A percentile compares a stretch with the other conserved stretches of the same genome.
Evolutionary conservation across 2,797 vertebrate species (phyloP).

Genomic region (Ptychadena robeensis): DNA sequence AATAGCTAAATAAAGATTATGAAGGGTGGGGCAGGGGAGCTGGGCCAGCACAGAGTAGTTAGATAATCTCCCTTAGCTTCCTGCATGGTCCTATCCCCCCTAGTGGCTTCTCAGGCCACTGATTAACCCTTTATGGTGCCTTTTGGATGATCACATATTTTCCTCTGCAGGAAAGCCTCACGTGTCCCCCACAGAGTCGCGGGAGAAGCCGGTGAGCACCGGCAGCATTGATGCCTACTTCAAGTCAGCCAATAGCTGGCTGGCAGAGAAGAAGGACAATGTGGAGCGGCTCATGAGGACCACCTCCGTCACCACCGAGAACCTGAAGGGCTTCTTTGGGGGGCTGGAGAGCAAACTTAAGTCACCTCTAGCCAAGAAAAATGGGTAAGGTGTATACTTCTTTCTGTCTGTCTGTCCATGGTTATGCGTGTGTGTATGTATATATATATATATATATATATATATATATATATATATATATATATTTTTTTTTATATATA

Average conservation of each 20-base stretch:
- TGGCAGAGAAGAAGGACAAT: slow-evolving; percentile 89
- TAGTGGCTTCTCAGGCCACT: too few relatives aligned
- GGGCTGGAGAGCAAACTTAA: slow-evolving; percentile 92
- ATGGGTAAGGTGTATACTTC: slow-evolving; percentile 80
- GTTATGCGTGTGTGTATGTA: too few relatives aligned
- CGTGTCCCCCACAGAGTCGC: slow-evolving; percentile 79
- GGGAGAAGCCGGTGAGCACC: slow-evolving; percentile 78
- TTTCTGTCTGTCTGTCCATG: too few relatives aligned
- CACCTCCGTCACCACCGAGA: slow-evolving; percentile 83
- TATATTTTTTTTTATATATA: too few relatives aligned
- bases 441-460: too few relatives aligned
- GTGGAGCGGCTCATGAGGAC: slow-evolving; percentile 90
- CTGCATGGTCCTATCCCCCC: too few relatives aligned
- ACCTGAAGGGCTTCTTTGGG: slow-evolving; percentile 89
- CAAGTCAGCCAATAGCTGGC: slow-evolving; percentile 91
- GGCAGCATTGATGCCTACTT: slow-evolving; percentile 86
- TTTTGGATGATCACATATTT: not conserved
- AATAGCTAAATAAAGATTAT: too few relatives aligned
- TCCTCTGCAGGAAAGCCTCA: slow-evolving; percentile 79
- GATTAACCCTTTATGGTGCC: too few relatives aligned
- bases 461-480: too few relatives aligned
- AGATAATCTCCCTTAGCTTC: too few relatives aligned
- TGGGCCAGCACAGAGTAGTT: too few relatives aligned
- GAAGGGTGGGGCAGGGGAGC: too few relatives aligned
- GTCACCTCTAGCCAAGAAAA: slow-evolving; percentile 75